A percentile compares a stretch with the other conserved stretches of the same genome.
Evolutionary conservation across 2,113 vertebrate genomes (phyloP).

Genomic region (Cacatua alba): DNA sequence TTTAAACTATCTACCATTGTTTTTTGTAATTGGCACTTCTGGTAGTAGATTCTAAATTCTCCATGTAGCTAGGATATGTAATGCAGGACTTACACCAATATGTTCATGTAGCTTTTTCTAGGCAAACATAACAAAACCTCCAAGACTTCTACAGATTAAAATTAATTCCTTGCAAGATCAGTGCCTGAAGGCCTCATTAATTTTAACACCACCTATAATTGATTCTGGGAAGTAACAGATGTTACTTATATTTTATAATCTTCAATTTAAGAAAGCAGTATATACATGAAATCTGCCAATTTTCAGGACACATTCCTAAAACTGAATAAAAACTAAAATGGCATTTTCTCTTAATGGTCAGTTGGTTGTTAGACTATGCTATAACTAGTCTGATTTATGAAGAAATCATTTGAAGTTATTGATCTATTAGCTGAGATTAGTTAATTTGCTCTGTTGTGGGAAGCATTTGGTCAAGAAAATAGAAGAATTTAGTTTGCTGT

Average conservation of each 20-base stretch:
- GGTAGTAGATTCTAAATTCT: neutral
- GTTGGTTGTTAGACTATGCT: neutral
- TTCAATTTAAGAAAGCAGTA: neutral
- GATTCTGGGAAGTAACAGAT: slow-evolving; percentile 64
- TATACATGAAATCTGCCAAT: neutral
- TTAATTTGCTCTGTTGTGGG: neutral
- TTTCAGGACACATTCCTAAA: neutral
- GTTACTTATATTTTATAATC: slow-evolving; percentile 24
- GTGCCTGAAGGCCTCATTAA: slow-evolving; percentile 67
- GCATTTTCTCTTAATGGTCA: neutral
- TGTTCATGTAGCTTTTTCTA: neutral
- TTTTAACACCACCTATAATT: slow-evolving; percentile 64
- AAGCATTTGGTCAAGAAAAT: neutral
- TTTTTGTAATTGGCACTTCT: neutral
- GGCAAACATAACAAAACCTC: slow-evolving; percentile 26
- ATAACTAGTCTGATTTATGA: neutral
- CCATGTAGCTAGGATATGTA: neutral
- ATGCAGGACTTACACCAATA: slow-evolving; percentile 5
- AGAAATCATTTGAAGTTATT: neutral
- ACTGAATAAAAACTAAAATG: neutral
- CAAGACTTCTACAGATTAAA: slow-evolving; percentile 12
- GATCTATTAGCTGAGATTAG: neutral
- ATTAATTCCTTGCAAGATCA: slow-evolving; percentile 62
- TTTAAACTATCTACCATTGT: neutral
- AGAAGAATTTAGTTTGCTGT: neutral